Evolutionary conservation across 2,797 vertebrate genomes (phyloP).

Genomic region (Alauda arvensis): DNA sequence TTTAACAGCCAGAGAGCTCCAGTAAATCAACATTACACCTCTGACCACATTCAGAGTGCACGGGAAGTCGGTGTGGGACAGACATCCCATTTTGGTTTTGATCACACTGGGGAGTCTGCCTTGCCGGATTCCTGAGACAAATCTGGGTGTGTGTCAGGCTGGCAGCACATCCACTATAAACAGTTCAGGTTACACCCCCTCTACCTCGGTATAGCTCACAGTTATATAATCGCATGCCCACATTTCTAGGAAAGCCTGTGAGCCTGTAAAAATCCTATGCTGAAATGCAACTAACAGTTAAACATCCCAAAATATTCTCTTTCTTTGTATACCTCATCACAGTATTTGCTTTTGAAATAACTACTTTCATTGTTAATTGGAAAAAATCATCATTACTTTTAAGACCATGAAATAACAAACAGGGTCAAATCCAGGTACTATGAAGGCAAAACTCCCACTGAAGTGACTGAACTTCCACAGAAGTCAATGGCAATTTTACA

Average conservation of each 20-base stretch:
- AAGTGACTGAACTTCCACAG: slow-evolving; percentile 30
- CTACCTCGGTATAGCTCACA: slow-evolving; percentile 37
- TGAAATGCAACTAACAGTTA: slow-evolving; percentile 7
- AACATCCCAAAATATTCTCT: not conserved
- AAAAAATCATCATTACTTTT: not conserved
- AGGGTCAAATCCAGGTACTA: not conserved
- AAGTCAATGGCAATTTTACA: slow-evolving; percentile 41
- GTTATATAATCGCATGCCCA: slow-evolving; percentile 45
- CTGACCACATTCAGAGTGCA: not conserved
- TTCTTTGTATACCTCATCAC: not conserved
- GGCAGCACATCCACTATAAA: slow-evolving; percentile 42
- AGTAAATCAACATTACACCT: not conserved
- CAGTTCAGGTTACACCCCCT: slow-evolving; percentile 51
- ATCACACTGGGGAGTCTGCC: not conserved
- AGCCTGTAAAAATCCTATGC: not conserved
- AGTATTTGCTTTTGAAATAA: not conserved
- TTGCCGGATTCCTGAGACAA: slow-evolving; percentile 1
- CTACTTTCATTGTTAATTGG: not conserved
- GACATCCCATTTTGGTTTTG: not conserved
- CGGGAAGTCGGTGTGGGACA: not conserved
- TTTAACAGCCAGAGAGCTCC: not conserved
- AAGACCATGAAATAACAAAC: not conserved
- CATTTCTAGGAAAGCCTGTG: slow-evolving; percentile 33
- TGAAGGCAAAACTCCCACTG: slow-evolving; percentile 11
- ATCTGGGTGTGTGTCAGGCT: slow-evolving; percentile 30